A percentile compares a stretch with the other conserved stretches of the same genome.
Evolutionary conservation across 2,797 vertebrate species (phyloP).

Genomic region (Trachops cirrhosus): DNA sequence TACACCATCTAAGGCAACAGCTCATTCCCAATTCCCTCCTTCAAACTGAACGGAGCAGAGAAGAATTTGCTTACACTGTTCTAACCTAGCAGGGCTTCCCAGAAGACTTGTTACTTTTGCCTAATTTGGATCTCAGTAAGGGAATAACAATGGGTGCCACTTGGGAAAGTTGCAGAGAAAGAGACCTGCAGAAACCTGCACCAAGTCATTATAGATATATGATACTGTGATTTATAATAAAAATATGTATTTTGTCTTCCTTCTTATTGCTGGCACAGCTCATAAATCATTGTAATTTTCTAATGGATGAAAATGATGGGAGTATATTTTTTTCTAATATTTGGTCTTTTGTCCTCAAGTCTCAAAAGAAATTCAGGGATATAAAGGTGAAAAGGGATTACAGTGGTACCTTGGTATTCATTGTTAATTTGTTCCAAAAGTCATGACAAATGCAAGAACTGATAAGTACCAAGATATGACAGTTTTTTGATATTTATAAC

Average conservation of each 20-base stretch:
- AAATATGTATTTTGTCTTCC: not conserved
- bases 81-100: not conserved
- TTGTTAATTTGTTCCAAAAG: too few species aligned
- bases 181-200: not conserved
- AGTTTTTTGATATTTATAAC: not conserved
- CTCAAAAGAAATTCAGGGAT: not conserved
- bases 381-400: not conserved
- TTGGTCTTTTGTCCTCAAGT: not conserved
- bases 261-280: not conserved
- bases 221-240: not conserved
- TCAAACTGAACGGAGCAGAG: not conserved
- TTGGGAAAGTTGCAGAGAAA: not conserved
- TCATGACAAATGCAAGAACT: too few species aligned
- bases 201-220: not conserved
- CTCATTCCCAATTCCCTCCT: not conserved
- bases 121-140: not conserved
- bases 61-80: not conserved
- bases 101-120: not conserved
- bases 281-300: not conserved
- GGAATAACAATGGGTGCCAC: not conserved
- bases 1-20: not conserved
- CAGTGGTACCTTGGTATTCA: too few species aligned
- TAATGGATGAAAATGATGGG: not conserved
- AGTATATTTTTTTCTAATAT: not conserved
- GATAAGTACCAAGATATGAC: too few species aligned